Percentiles rank a stretch among this genome's conserved stretches.
Conservation (phyloP, 2,113 vertebrate species). For the Anoura caudifer region DNA sequence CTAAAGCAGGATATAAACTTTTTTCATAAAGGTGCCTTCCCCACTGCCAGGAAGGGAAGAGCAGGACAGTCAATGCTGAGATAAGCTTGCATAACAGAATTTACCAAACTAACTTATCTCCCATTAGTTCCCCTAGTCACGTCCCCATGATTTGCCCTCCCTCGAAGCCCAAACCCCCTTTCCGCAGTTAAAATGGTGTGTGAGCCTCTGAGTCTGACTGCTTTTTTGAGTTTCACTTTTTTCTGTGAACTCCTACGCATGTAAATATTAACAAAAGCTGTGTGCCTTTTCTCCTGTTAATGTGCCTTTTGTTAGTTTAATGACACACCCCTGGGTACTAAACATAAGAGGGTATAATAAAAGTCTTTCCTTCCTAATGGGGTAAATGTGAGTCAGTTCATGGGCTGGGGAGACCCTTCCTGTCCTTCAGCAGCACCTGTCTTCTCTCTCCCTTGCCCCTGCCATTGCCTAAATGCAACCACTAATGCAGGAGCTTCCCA, state of each 20-base stretch:
- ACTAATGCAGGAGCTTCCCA: not conserved
- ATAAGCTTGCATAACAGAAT: not conserved
- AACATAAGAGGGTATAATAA: not conserved
- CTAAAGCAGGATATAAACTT: not conserved
- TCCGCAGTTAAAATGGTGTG: not conserved
- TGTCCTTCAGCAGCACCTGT: not conserved
- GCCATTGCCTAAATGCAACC: not conserved
- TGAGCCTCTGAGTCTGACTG: not conserved
- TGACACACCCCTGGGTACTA: not conserved
- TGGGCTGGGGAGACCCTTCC: not conserved
- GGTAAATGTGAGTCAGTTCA: not conserved
- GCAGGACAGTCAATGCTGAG: not conserved
- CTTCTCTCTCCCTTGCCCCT: not conserved
- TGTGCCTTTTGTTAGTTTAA: not conserved
- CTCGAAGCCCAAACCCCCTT: not conserved
- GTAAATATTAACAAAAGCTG: not conserved
- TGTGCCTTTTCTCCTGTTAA: not conserved
- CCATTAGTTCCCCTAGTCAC: not conserved
- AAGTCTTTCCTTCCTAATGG: not conserved
- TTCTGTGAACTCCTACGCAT: not conserved
- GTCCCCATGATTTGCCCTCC: not conserved
- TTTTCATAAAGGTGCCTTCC: not conserved
- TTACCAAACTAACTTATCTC: not conserved
- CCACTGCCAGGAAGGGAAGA: not conserved
- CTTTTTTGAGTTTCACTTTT: not conserved